A percentile compares a stretch with the other conserved stretches of the same genome.
phyloP scores from a whole-genome alignment of 2,113 vertebrate genomes.

The Brachionichthys hirsutus region DNA sequence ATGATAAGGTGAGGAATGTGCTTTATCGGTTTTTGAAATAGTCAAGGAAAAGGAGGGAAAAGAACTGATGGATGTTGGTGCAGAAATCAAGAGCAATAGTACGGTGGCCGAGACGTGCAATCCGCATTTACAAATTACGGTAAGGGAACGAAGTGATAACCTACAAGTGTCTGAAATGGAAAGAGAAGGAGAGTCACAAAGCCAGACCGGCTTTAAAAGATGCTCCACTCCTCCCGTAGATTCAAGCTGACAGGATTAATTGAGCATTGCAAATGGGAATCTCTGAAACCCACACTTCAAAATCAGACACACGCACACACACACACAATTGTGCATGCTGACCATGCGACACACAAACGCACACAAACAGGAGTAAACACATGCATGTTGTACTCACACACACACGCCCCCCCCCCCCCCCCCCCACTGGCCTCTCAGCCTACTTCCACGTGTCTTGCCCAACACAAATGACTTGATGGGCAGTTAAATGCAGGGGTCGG shows the following conservation, averaged over 20 bases:
- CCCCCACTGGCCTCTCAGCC: slow-evolving; percentile 58
- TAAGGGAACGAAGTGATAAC: too few species aligned
- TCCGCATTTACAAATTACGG: too few species aligned
- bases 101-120: too few species aligned
- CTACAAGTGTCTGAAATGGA: slow-evolving; percentile 67
- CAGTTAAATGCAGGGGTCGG: slow-evolving; percentile 95
- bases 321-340: slow-evolving; percentile 28
- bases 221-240: slow-evolving; percentile 72
- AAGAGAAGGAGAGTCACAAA: slow-evolving; percentile 67
- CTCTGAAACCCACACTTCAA: slow-evolving; percentile 68
- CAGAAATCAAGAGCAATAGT: background rate
- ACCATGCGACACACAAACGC: slow-evolving; percentile 12
- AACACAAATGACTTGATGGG: slow-evolving; percentile 97
- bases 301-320: slow-evolving; percentile 20
- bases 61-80: slow-evolving; percentile 1
- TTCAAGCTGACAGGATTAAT: slow-evolving; percentile 84
- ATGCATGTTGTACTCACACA: slow-evolving; percentile 3
- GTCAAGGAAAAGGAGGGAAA: background rate
- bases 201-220: slow-evolving; percentile 70
- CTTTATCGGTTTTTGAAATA: background rate
- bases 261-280: slow-evolving; percentile 81
- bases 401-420: too few species aligned
- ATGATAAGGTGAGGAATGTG: background rate
- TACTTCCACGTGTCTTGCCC: slow-evolving; percentile 78
- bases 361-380: slow-evolving; percentile 30